phyloP scores from a whole-genome alignment of 2,797 vertebrate species.

The Antrozous pallidus region DNA sequence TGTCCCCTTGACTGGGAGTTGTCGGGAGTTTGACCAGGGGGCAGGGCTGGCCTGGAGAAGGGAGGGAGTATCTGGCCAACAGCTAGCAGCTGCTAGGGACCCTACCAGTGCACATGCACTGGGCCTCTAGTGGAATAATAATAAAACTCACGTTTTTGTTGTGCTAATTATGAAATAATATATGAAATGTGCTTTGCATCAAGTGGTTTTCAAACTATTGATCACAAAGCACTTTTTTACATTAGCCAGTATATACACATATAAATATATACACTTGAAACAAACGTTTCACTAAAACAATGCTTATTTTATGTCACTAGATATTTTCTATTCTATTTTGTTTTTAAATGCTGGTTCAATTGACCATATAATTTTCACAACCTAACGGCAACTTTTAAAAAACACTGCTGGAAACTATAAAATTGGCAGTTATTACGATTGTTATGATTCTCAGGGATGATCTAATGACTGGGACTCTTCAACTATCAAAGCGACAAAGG shows the following conservation, averaged over 20 bases:
- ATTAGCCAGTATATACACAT: background rate
- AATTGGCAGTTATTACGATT: background rate
- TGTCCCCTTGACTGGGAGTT: no score
- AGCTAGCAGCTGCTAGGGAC: no score
- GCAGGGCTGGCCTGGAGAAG: no score
- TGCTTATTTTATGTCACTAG: background rate
- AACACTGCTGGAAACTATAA: background rate
- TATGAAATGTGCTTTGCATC: background rate
- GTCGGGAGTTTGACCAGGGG: no score
- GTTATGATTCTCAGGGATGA: background rate
- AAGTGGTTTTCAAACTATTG: background rate
- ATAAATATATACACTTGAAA: background rate
- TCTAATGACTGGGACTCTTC: background rate
- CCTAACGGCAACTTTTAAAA: background rate
- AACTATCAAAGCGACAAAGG: background rate
- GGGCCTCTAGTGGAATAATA: background rate
- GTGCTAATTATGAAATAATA: background rate
- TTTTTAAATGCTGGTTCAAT: background rate
- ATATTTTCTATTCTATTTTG: background rate
- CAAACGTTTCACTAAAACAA: background rate
- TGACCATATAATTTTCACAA: background rate
- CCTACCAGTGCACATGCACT: no score
- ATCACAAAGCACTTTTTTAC: background rate
- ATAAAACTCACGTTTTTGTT: background rate
- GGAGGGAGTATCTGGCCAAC: no score